Base-by-base conservation (phyloP, 2,888 invertebrate genomes). In the Ophion ventricosus region DNA sequence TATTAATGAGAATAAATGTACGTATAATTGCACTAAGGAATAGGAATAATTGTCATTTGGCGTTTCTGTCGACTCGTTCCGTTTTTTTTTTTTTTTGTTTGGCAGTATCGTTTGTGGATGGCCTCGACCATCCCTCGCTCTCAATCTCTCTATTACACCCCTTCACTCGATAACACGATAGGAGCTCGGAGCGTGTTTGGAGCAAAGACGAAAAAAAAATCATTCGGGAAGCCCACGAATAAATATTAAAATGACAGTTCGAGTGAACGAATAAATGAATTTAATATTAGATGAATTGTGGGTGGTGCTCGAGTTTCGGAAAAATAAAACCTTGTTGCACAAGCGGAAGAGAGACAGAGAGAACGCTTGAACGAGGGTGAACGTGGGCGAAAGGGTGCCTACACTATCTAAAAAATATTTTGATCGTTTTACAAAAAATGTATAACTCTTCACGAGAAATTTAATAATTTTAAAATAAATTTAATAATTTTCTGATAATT, bases 21-120 rank as follows among this genome's bases (percentile, higher is more conserved):
- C 85, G 87, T 84, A 80, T 80, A 72, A 86, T 87, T 88, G 87
- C 81, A 86, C 88, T 89, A 89, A 77, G 83, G 35, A 86, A 87
- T 88, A 90, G 89, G 88, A 90, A 90, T 90, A 88, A 87, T 86
- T 84, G 86, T 88, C 85, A 90, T 91, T 91, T 91, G 91, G 91
- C 87, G 90, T 90, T 87, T 74, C 76, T 88, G 74, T 86, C 63
- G 78, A 77, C 59, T 43, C n/a, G 25, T 56, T 43, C 43, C 43
- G 59, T 23, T 43, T 63, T n/a, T 40, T 49, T 78, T 75, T 2
- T 25, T 35, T 69, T 49, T 74, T 78, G 64, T 84, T 83, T 73
- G 80, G 79, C 80, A 82, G 84, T 84, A 78, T 57, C 49, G 56
- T 78, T 66, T 64, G 66, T 26, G 35, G 20, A 57, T 56, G 14